Evolutionary conservation across 2,797 vertebrate genomes (phyloP).

Genomic region (Potorous gilbertii): DNA sequence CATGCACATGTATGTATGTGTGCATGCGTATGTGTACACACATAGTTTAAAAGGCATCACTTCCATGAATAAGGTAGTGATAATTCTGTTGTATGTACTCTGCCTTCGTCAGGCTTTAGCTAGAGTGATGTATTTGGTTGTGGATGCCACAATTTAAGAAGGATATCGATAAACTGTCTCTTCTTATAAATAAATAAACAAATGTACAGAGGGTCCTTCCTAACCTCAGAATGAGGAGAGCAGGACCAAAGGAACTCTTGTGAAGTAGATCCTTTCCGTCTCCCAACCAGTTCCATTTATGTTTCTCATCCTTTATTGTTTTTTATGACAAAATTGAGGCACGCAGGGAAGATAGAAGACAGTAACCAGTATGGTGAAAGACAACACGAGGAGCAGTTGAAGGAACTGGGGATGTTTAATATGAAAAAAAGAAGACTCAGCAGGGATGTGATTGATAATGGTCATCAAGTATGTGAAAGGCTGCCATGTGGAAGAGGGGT

Average conservation of each 20-base stretch:
- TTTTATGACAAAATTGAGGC: not conserved
- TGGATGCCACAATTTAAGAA: not conserved
- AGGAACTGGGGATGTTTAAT: not conserved
- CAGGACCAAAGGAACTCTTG: too few species aligned
- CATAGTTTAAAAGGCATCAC: not conserved
- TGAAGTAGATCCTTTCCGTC: not conserved
- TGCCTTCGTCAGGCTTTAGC: not conserved
- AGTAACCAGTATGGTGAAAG: not conserved
- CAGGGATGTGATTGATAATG: too few species aligned
- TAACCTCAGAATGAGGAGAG: not conserved
- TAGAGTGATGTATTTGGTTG: not conserved
- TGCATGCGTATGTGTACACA: not conserved
- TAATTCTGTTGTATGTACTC: not conserved
- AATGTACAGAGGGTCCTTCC: not conserved
- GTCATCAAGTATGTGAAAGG: too few species aligned
- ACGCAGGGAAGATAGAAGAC: not conserved
- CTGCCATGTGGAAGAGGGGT: too few species aligned
- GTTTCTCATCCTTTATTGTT: not conserved
- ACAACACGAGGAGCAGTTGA: not conserved
- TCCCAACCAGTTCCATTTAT: not conserved
- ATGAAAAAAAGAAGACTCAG: not conserved
- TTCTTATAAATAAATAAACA: not conserved
- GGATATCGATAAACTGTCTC: not conserved
- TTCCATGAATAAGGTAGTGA: not conserved
- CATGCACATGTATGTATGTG: not conserved